Conservation (phyloP, 2,888 invertebrate species). For the Troides oblongomaculatus region DNA sequence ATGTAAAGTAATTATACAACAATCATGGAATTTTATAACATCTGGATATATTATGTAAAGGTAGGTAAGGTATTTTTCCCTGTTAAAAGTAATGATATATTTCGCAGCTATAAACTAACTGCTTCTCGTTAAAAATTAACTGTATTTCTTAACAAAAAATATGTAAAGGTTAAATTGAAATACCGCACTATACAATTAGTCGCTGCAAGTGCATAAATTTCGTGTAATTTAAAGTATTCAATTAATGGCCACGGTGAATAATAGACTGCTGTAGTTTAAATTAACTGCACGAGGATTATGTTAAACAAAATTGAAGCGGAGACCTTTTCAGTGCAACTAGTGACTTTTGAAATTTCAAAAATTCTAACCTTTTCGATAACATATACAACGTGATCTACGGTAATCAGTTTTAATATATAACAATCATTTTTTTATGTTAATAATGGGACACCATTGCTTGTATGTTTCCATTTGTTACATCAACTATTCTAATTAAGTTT, state of each 20-base stretch:
- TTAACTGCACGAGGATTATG: neutral
- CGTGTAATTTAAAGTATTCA: conserved; percentile 3
- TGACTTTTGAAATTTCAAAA: neutral
- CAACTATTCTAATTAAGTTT: too few relatives aligned
- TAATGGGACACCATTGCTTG: too few relatives aligned
- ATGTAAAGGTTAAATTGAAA: neutral
- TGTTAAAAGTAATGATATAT: neutral
- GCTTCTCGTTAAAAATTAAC: neutral
- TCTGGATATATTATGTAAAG: neutral
- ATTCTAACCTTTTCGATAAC: too few relatives aligned
- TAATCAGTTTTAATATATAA: too few relatives aligned
- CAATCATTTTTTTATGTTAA: too few relatives aligned
- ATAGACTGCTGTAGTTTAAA: conserved; percentile 6
- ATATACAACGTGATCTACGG: too few relatives aligned
- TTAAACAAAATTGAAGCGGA: neutral
- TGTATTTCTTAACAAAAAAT: neutral
- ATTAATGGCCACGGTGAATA: conserved; percentile 4
- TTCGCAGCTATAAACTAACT: neutral
- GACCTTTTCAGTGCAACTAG: neutral
- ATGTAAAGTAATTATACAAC: too few relatives aligned
- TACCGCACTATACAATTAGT: neutral
- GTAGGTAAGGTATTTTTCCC: neutral
- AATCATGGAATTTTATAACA: too few relatives aligned
- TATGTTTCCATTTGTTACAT: too few relatives aligned
- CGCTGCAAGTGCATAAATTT: conserved; percentile 5